A percentile compares a stretch with the other conserved stretches of the same genome.
phyloP scores from a whole-genome alignment of 2,797 vertebrate species.

The Tamandua tetradactyla region DNA sequence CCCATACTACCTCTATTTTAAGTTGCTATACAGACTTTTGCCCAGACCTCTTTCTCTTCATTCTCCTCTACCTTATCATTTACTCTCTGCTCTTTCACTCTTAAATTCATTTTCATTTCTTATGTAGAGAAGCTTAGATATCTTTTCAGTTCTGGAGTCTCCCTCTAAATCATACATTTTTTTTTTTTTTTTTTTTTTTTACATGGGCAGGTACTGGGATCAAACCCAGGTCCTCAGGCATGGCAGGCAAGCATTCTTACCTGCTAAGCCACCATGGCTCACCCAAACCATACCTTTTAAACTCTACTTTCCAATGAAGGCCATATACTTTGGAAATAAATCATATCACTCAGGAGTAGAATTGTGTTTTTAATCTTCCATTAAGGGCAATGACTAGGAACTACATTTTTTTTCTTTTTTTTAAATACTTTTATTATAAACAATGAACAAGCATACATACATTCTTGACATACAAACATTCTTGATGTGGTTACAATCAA shows the following conservation, averaged over 20 bases:
- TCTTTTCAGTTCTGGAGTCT: neutral
- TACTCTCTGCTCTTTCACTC: neutral
- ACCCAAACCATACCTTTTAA: neutral
- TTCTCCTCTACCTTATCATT: neutral
- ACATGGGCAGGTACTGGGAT: too few relatives aligned
- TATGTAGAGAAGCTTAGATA: neutral
- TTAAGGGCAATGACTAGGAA: too few relatives aligned
- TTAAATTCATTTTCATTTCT: neutral
- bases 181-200: too few relatives aligned
- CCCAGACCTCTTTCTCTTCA: neutral
- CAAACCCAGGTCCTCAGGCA: too few relatives aligned
- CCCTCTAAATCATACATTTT: neutral
- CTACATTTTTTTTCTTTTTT: neutral
- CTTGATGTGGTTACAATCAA: too few relatives aligned
- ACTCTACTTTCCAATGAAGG: neutral
- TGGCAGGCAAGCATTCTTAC: too few relatives aligned
- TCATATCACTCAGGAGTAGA: neutral
- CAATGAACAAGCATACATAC: too few relatives aligned
- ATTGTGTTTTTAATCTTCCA: neutral
- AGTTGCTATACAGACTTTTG: neutral
- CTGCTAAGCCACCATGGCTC: too few relatives aligned
- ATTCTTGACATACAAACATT: too few relatives aligned
- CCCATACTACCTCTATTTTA: too few relatives aligned
- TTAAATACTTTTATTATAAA: neutral
- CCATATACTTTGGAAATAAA: neutral